Evolutionary conservation across 2,888 invertebrate genomes (phyloP).

Genomic region (Odontothrips loti): DNA sequence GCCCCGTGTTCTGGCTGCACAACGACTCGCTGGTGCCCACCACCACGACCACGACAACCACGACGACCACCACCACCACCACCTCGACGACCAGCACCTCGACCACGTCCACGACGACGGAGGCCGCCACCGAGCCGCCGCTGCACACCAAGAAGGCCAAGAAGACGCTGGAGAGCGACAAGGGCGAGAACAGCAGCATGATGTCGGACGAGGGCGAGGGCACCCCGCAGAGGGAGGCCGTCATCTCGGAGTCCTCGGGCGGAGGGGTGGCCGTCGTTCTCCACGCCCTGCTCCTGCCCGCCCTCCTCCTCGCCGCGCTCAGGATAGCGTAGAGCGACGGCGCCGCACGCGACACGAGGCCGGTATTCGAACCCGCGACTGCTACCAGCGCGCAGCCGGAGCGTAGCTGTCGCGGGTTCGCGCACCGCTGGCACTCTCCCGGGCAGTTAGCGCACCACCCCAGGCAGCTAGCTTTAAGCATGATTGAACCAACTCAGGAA

Average conservation of each 20-base stretch:
- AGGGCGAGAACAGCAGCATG: constrained; percentile 48
- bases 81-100: constrained; percentile 50
- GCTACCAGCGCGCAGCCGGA: background rate
- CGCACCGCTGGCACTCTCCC: no score
- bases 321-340: constrained; percentile 11
- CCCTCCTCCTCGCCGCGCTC: background rate
- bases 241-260: constrained; percentile 36
- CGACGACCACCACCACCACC: constrained; percentile 47
- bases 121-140: constrained; percentile 50
- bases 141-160: constrained; percentile 41
- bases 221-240: constrained; percentile 46
- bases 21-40: constrained; percentile 76
- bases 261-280: background rate
- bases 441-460: no score
- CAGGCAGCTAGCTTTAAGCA: no score
- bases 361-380: background rate
- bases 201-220: constrained; percentile 45
- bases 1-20: constrained; percentile 68
- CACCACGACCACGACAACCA: constrained; percentile 60
- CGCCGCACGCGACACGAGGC: background rate
- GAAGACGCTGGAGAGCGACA: constrained; percentile 33
- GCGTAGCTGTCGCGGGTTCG: no score
- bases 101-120: constrained; percentile 46
- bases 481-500: no score
- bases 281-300: background rate